Evolutionary conservation across 2,797 vertebrate genomes (phyloP), one percentile per base, ranked within the genome.

Genomic region (Argyrosomus regius): DNA sequence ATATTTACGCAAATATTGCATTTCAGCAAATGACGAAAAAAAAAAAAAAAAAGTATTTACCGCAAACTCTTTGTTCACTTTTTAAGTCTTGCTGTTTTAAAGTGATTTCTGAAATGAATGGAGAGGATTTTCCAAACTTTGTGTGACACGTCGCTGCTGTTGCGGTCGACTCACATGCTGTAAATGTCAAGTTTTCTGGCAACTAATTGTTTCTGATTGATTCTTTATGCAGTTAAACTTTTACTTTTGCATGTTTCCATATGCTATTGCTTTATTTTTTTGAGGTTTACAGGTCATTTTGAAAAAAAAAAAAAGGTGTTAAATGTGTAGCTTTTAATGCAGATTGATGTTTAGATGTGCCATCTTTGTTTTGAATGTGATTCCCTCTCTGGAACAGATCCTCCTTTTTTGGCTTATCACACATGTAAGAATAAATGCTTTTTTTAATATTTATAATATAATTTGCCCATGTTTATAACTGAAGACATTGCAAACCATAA

Each of bases 381-480:
- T 39, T 56, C 28, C 39, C 65, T 85, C 62, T 75, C 35, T 80
- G 59, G 48, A 78, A 69, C 57, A 64, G 54, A 62, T 69, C 16
- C 65, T 80, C 6, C 66, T 75, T 69, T 69, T 75, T 83, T 79
- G 41, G 62, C 77, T 88, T 72, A 69, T 75, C 61, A 77, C 61
- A 77, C 35, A 64, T 78, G 72, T 50, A 81, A 78, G 53, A 83
- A 82, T 72, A 65, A 81, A 78, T 60, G 28, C 13, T 63, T 80
- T 85, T 80, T 77, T 48, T 14, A 56, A 82, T 89, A 84, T 89
- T 88, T 83, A 80, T 87, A 65, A 72, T 76, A 64, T 80, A 77
- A 88, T 90, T 89, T 87, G 60, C 78, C 73, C 71, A 67, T 89
- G 83, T 90, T 92, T 80, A 72, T 83, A 84, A 83, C 56, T 78